Percentiles rank a stretch among this genome's conserved stretches.
Evolutionary conservation across 2,797 vertebrate species (phyloP).

Genomic region (Allochrocebus solatus): DNA sequence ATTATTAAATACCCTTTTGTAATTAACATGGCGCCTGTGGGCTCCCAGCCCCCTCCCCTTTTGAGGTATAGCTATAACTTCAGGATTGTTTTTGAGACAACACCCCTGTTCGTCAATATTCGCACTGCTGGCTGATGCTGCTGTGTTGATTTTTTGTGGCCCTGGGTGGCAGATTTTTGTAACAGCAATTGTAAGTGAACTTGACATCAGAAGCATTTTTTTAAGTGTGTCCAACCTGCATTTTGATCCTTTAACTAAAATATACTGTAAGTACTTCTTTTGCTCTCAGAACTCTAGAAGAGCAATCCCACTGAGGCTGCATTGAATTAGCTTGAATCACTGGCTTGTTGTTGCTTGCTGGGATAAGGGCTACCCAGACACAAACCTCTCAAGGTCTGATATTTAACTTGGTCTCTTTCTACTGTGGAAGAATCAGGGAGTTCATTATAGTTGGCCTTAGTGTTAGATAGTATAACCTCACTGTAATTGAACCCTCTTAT

Average conservation of each 20-base stretch:
- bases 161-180: constrained; percentile 55
- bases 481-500: constrained; percentile 4
- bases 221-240: neutral
- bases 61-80: constrained; percentile 78
- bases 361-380: neutral
- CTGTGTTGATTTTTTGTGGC: constrained; percentile 60
- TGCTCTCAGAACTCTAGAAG: neutral
- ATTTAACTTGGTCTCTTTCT: constrained; percentile 28
- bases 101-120: constrained; percentile 71
- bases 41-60: constrained; percentile 80
- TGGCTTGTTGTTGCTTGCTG: neutral
- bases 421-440: neutral
- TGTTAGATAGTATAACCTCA: neutral
- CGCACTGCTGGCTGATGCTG: constrained; percentile 65
- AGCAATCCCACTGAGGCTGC: neutral
- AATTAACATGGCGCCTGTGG: constrained; percentile 82
- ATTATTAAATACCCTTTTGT: constrained; percentile 83
- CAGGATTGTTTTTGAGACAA: constrained; percentile 75
- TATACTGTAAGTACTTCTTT: constrained; percentile 8
- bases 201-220: constrained; percentile 60
- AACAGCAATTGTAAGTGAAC: constrained; percentile 58
- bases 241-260: constrained; percentile 59
- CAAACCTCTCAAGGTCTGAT: neutral
- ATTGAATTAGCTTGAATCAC: constrained; percentile 7
- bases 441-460: neutral